Percentiles rank a stretch among this genome's conserved stretches.
phyloP scores from a whole-genome alignment of 2,113 vertebrate genomes.

The Natator depressus region DNA sequence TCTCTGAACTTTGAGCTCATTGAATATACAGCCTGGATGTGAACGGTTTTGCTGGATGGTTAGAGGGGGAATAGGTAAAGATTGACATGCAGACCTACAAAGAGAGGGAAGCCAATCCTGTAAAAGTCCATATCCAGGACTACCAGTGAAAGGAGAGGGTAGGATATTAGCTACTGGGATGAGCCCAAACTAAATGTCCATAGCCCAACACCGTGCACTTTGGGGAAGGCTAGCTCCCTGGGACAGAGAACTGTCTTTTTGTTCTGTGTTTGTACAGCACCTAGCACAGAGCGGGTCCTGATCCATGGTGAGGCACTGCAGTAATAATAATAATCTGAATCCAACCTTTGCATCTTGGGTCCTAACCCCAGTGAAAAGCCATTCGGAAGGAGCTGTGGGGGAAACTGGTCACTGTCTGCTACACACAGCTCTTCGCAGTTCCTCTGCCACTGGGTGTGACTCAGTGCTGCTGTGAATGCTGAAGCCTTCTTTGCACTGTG shows the following conservation, averaged over 20 bases:
- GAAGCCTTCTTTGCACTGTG: background rate
- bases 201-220: background rate
- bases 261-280: background rate
- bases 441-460: fast-evolving
- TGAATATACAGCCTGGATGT: background rate
- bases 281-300: background rate
- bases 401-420: background rate
- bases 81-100: background rate
- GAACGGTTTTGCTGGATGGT: background rate
- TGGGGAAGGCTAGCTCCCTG: background rate
- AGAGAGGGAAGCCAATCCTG: background rate
- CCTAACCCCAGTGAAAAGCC: background rate
- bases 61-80: background rate
- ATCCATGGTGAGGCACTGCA: background rate
- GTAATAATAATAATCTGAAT: background rate
- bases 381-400: background rate
- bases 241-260: background rate
- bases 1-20: background rate
- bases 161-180: background rate
- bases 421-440: fast-evolving
- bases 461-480: background rate
- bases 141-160: background rate
- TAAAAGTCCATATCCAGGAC: background rate
- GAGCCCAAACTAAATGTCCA: background rate
- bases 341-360: background rate